Evolutionary conservation across 2,113 vertebrate genomes (phyloP).

Genomic region (Bambusicola thoracicus): DNA sequence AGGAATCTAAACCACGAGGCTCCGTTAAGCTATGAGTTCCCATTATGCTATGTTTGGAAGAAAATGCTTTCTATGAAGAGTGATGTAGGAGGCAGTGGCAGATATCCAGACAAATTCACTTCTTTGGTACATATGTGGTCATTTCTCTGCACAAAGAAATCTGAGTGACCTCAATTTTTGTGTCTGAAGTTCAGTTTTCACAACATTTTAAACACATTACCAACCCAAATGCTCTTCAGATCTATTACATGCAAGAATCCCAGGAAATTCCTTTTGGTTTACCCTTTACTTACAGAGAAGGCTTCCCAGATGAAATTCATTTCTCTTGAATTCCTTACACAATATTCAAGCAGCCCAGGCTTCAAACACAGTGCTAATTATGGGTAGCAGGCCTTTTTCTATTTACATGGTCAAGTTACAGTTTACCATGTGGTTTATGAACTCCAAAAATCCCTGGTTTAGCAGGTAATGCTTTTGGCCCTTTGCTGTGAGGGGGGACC

Average conservation of each 20-base stretch:
- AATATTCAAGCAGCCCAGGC: not conserved
- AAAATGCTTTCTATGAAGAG: conserved; percentile 36
- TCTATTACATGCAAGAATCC: conserved; percentile 53
- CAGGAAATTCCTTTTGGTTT: conserved; percentile 70
- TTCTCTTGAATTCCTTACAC: conserved; percentile 54
- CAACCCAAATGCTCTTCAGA: conserved; percentile 33
- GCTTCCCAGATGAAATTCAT: conserved; percentile 32
- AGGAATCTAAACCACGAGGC: conserved; percentile 35
- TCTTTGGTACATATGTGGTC: conserved; percentile 13
- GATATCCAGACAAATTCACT: conserved; percentile 44
- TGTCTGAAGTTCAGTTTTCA: conserved; percentile 33
- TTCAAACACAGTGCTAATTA: conserved; percentile 46
- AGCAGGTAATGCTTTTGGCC: conserved; percentile 38
- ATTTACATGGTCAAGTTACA: conserved; percentile 30
- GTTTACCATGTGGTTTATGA: conserved; percentile 18
- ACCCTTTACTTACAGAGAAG: conserved; percentile 49
- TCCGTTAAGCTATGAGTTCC: not conserved
- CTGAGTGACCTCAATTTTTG: conserved; percentile 35
- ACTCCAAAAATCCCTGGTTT: conserved; percentile 41
- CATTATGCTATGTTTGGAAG: conserved; percentile 46
- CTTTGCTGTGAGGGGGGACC: not conserved
- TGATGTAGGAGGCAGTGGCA: conserved; percentile 36
- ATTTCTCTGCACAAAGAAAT: conserved; percentile 53
- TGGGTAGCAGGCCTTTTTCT: not conserved
- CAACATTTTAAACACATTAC: conserved; percentile 31